Evolutionary conservation across 2,113 vertebrate species (phyloP).

Genomic region (Stictonetta naevosa): DNA sequence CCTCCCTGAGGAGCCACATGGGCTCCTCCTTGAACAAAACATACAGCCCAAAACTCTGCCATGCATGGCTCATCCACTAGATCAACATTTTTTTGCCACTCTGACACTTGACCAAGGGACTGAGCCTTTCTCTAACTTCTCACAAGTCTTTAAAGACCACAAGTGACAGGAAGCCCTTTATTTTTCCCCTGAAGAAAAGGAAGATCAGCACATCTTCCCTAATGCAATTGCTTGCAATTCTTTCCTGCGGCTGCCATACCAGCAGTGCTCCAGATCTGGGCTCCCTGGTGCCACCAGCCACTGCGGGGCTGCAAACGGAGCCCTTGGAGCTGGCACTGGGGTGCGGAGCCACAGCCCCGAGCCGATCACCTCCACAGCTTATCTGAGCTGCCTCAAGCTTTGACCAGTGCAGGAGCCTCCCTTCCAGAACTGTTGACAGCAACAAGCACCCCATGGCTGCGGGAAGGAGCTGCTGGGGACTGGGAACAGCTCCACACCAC

Average conservation of each 20-base stretch:
- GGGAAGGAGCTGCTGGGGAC: neutral
- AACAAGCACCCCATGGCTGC: neutral
- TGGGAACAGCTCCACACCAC: no score
- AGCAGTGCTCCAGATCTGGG: neutral
- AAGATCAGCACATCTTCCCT: neutral
- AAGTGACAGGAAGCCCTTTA: neutral
- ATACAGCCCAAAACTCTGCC: neutral
- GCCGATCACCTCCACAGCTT: neutral
- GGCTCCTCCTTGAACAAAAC: neutral
- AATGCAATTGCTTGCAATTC: neutral
- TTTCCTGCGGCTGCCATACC: neutral
- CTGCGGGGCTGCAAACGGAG: accelerated
- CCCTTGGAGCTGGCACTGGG: accelerated
- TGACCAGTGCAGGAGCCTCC: neutral
- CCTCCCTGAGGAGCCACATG: neutral
- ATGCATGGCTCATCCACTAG: neutral
- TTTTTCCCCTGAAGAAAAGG: neutral
- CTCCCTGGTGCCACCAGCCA: accelerated
- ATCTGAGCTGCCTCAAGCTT: neutral
- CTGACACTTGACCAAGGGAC: neutral
- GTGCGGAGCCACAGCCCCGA: accelerated
- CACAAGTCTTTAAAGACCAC: neutral
- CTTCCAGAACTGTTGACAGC: neutral
- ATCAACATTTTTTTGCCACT: neutral
- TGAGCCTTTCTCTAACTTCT: neutral